A percentile compares a stretch with the other conserved stretches of the same genome.
These are phyloP conservation scores for Corynorhinus townsendii DNA, from an alignment of 2,113 vertebrate species.

Conservation along the genomic window DNA sequence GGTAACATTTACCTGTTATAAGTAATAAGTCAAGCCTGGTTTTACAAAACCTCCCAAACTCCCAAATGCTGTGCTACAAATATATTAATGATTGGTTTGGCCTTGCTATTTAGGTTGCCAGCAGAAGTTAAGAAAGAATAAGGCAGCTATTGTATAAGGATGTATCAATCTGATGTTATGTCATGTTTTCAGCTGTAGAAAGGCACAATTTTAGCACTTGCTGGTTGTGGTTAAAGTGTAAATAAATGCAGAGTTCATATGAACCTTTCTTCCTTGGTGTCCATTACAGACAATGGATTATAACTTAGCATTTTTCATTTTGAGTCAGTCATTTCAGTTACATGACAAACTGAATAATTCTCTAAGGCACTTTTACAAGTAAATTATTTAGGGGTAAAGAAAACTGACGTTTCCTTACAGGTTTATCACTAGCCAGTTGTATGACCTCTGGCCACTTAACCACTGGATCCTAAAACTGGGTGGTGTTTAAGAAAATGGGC, in stretches of 20 bases:
- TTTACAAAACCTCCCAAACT: neutral
- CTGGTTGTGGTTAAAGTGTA: neutral
- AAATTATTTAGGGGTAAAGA: neutral
- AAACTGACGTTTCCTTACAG: neutral
- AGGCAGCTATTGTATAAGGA: neutral
- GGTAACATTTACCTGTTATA: neutral
- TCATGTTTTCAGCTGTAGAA: neutral
- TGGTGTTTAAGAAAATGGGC: neutral
- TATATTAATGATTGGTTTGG: slow-evolving; percentile 27
- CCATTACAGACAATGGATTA: neutral
- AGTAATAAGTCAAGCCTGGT: neutral
- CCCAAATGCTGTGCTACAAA: neutral
- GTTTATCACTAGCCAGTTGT: neutral
- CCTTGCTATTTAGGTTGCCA: slow-evolving; percentile 11
- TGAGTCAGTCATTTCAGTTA: neutral
- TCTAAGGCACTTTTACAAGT: neutral
- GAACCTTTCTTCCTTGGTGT: neutral
- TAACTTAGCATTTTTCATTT: neutral
- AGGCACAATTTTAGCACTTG: neutral
- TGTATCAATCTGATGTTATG: slow-evolving; percentile 17
- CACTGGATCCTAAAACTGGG: neutral
- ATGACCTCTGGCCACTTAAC: neutral
- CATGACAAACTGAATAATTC: neutral
- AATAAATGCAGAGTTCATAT: neutral
- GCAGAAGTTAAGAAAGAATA: neutral